phyloP scores from a whole-genome alignment of 37 sponge, comb jelly and placozoan genomes.

The Corticium candelabrum region DNA sequence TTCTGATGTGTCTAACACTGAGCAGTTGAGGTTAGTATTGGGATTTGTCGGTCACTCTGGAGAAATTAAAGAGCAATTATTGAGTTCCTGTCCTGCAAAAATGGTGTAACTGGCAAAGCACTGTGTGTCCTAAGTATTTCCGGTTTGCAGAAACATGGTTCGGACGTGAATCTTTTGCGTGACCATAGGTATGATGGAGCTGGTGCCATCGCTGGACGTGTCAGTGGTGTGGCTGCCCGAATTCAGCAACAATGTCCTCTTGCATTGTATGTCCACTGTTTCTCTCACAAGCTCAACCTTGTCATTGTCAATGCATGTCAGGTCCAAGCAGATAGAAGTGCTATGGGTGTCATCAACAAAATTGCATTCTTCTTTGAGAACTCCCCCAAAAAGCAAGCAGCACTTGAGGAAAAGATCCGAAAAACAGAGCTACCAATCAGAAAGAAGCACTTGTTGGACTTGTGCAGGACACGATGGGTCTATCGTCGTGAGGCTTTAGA shows the following conservation, averaged over 20 bases:
- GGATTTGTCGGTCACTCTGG: slow-evolving; percentile 32
- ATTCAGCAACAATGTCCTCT: slow-evolving; percentile 20
- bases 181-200: slow-evolving; percentile 72
- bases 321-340: slow-evolving; percentile 12
- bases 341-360: slow-evolving; percentile 17
- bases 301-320: slow-evolving; percentile 34
- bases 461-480: slow-evolving; percentile 36
- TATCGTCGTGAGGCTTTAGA: slow-evolving; percentile 24
- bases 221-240: slow-evolving; percentile 24
- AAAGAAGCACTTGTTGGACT: neutral
- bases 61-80: slow-evolving; percentile 46
- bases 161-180: slow-evolving; percentile 36
- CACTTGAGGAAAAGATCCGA: slow-evolving; percentile 23
- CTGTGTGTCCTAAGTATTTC: slow-evolving; percentile 39
- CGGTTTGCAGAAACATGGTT: slow-evolving; percentile 15
- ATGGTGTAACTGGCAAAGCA: slow-evolving; percentile 46
- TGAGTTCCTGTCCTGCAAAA: slow-evolving; percentile 40
- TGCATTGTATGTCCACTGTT: slow-evolving; percentile 30
- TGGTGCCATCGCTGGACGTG: slow-evolving; percentile 43
- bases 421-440: neutral
- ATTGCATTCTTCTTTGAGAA: slow-evolving; percentile 23
- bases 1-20: slow-evolving; percentile 52
- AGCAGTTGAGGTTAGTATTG: slow-evolving; percentile 40
- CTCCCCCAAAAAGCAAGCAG: slow-evolving; percentile 19
- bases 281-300: slow-evolving; percentile 28